Base-by-base conservation (phyloP, 2,113 vertebrate species). In the Poicephalus meyeri region DNA sequence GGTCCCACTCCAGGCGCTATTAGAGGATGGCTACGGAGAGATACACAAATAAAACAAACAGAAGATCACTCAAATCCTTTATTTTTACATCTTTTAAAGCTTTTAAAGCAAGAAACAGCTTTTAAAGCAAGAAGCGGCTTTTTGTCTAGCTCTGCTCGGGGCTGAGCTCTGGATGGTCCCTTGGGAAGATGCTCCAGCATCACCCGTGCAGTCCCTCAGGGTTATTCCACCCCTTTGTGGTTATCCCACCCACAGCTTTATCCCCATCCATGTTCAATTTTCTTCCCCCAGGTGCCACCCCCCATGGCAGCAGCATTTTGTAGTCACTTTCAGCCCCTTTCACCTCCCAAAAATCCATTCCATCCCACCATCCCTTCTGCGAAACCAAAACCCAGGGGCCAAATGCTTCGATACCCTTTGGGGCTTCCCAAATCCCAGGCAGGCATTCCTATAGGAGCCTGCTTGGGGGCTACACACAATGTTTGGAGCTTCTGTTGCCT, bases 381-480 rank as follows among this genome's bases (percentile, higher is more conserved):
- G 6, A 61, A 83, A 8, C 21, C 31, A 1, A 35, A 16, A 60
- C 9, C 29, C 69, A 2, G 29, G 0, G 11, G 35, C 11, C 76
- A 17, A 23, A 65, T 1, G 23, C 35, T 61, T 26, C 4, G 0
- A 11, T 24, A 13, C 35, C 24, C 73, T 39, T 28, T 0, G 1
- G 53, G 84, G 49, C 80, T 87, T 70, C 80, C 63, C 17, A 1
- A 72, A 66, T 29, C 65, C 79, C 2, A 0, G 1, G 26, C 44
- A 23, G 41, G 29, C 56, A 37, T 52, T n/a, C 60, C 39, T 23
- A 0, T 1, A 23, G 66, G 7, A 47, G 5, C 52, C 23, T 4
- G 2, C 35, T 26, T 7, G 2, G 46, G 47, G 63, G 63, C 12
- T 41, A 23, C 28, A 16, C 13, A 6, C 7, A 2, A 46, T 29